Percentiles rank a stretch among this genome's conserved stretches.
phyloP scores from a whole-genome alignment of 2,113 vertebrate genomes.

The Archilochus colubris region DNA sequence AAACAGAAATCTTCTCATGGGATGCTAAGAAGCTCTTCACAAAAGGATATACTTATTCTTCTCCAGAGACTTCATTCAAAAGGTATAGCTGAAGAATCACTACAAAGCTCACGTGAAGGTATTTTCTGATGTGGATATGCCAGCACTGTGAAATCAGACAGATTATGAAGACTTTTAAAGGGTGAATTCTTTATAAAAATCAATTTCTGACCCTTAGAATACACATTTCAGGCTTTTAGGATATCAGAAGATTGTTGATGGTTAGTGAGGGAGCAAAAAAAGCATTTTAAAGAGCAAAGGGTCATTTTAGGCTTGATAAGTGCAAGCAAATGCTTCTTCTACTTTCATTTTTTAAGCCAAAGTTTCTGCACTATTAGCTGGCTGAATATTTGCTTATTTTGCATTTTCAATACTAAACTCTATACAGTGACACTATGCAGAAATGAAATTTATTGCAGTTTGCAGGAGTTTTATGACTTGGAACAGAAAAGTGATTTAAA shows the following conservation, averaged over 20 bases:
- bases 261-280: background rate
- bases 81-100: background rate
- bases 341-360: background rate
- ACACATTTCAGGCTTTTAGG: background rate
- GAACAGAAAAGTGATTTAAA: conserved; percentile 49
- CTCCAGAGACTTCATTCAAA: background rate
- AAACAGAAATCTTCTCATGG: background rate
- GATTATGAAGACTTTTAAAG: background rate
- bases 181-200: background rate
- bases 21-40: background rate
- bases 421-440: background rate
- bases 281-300: background rate
- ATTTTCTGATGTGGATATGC: background rate
- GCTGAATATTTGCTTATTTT: conserved; percentile 38
- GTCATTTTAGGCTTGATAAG: background rate
- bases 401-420: background rate
- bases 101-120: background rate
- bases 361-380: background rate
- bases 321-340: background rate
- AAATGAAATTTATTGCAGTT: conserved; percentile 52
- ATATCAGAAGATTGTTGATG: background rate
- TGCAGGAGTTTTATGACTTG: conserved; percentile 51
- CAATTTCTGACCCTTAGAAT: background rate
- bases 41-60: background rate
- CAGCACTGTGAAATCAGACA: background rate